Evolutionary conservation across 2,888 invertebrate genomes (phyloP), one percentile per base, ranked within the genome.

Genomic region (Epicampocera succincta): DNA sequence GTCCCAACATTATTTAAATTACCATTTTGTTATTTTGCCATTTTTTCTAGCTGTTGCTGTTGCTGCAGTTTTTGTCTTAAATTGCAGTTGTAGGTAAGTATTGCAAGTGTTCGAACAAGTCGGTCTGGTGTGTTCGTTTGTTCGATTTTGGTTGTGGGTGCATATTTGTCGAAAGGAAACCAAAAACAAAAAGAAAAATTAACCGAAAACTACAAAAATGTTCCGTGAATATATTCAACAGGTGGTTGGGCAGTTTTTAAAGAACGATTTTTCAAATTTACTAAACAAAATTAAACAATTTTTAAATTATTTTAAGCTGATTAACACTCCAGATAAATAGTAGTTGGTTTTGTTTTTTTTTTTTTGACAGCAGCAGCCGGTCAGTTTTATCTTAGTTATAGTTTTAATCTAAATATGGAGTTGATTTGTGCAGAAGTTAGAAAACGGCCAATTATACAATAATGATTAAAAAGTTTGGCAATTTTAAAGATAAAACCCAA

Each of bases 1-100:
- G 82, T 82, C 74, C 71, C 74, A 71, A 66, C 74, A 82, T 82
- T 82, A 82, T 82, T 82, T 74, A 75, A 82, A 78, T 82, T 78
- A 54, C 77, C 33, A 78, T 81, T 73, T 56, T 63, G 66, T 60
- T 46, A 56, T 68, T 60, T 66, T 52, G 29, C 56, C 58, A 72
- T 63, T 68, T 42, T 68, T 66, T 17, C 54, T 25, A 21, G 25
- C 33, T 48, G 68, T 40, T 71, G 52, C 13, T 19, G 17, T 52
- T 25, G n/a, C n/a, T n/a, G n/a, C n/a, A 6, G 42, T 17, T 54
- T 17, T 61, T 65, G 44, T 38, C 25, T 17, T 44, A 65, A 54
- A 46, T 17, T 73, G 73, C 29, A 61, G 52, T 13, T 38, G 33
- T 33, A 33, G 13, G 38, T 21, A 42, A 33, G 29, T 63, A 29